These are phyloP conservation scores for Scotopteryx bipunctaria DNA, from an alignment of 2,888 invertebrate species.

Conservation along the genomic window DNA sequence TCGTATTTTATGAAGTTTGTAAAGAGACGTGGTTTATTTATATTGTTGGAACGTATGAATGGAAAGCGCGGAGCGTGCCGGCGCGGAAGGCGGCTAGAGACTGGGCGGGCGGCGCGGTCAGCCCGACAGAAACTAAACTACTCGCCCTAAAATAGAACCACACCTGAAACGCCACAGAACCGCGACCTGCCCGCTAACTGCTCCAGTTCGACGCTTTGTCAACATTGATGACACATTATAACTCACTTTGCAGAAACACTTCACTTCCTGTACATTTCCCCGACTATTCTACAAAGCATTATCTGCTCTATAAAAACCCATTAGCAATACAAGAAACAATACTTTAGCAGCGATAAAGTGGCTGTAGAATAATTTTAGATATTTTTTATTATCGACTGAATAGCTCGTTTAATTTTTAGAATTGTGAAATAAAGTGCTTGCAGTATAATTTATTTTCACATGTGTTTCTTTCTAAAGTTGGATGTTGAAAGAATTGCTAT, in stretches of 20 bases:
- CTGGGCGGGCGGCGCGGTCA: constrained; percentile 71
- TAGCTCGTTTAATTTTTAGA: constrained; percentile 28
- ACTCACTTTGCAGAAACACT: constrained; percentile 35
- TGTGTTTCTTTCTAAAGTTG: constrained; percentile 31
- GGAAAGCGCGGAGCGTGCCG: constrained; percentile 43
- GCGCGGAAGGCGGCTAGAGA: constrained; percentile 54
- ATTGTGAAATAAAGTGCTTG: constrained; percentile 21
- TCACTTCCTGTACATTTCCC: constrained; percentile 31
- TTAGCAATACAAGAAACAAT: constrained; percentile 26
- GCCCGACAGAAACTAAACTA: constrained; percentile 49
- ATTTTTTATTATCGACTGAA: constrained; percentile 33
- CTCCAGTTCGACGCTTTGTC: constrained; percentile 63
- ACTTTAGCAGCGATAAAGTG: constrained; percentile 22
- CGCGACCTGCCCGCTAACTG: constrained; percentile 65
- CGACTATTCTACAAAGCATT: constrained; percentile 8
- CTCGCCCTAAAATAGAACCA: constrained; percentile 72
- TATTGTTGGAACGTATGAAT: not conserved
- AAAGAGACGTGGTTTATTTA: constrained; percentile 10
- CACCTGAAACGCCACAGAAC: constrained; percentile 72
- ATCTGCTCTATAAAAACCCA: constrained; percentile 19
- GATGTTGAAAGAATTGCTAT: constrained; percentile 28
- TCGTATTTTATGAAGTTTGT: not conserved
- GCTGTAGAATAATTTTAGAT: constrained; percentile 37
- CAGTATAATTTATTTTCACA: constrained; percentile 39
- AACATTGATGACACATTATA: constrained; percentile 60